Conservation (phyloP, 2,113 vertebrate species). For the Syngnathus typhle region DNA sequence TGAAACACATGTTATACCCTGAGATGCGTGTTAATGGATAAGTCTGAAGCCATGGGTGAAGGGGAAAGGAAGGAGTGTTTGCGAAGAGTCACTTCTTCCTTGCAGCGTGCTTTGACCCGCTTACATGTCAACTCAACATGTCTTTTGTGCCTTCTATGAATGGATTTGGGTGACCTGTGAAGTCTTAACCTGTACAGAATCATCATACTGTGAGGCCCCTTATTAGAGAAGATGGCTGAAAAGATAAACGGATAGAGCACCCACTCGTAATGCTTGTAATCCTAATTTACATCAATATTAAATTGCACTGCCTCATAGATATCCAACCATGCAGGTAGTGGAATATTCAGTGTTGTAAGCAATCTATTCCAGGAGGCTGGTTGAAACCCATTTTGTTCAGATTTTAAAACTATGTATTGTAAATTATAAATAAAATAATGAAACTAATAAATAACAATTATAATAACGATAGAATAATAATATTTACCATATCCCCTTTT, state of each 20-base stretch:
- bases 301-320: background rate
- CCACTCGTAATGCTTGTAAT: background rate
- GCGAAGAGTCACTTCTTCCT: slow-evolving; percentile 39
- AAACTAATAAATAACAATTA: too few relatives aligned
- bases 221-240: slow-evolving; percentile 36
- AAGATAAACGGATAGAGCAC: slow-evolving; percentile 17
- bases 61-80: slow-evolving; percentile 27
- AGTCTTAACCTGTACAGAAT: slow-evolving; percentile 48
- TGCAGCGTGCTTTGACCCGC: slow-evolving; percentile 50
- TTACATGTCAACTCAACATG: slow-evolving; percentile 31
- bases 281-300: background rate
- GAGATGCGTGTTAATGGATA: slow-evolving; percentile 53
- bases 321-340: background rate
- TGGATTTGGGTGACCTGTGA: slow-evolving; percentile 55
- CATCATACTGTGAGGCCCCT: slow-evolving; percentile 34
- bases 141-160: slow-evolving; percentile 17
- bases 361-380: too few relatives aligned
- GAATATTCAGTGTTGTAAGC: background rate
- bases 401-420: too few relatives aligned
- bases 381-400: too few relatives aligned
- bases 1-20: slow-evolving; percentile 49
- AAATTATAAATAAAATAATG: too few relatives aligned
- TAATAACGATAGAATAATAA: too few relatives aligned
- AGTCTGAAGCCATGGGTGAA: slow-evolving; percentile 32
- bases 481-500: too few relatives aligned